Conservation (phyloP, 2,113 vertebrate genomes). For the Phaethon lepturus region DNA sequence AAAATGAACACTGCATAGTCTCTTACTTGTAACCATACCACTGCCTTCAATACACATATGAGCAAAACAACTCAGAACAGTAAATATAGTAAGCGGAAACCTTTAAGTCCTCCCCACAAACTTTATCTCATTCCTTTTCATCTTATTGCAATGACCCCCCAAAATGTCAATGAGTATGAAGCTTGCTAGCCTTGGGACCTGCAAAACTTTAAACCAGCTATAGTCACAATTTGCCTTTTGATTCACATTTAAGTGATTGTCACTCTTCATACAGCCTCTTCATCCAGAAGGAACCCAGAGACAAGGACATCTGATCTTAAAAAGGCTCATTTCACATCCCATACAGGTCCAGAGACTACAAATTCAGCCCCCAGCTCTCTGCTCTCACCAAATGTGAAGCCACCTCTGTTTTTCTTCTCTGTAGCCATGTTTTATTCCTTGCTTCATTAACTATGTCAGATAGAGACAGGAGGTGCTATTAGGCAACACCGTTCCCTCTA, state of each 20-base stretch:
- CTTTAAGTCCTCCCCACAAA: neutral
- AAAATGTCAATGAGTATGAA: neutral
- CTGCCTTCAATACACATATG: neutral
- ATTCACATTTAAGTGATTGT: neutral
- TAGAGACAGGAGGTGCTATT: neutral
- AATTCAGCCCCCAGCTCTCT: neutral
- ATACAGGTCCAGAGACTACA: neutral
- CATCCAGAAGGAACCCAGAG: neutral
- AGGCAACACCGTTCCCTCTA: rapidly evolving
- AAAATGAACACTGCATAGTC: neutral
- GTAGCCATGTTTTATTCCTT: neutral
- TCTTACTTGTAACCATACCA: neutral
- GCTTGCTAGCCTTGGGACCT: neutral
- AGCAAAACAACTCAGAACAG: neutral
- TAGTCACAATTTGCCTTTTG: neutral
- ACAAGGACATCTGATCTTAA: neutral
- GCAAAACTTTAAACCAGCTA: neutral
- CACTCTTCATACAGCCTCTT: neutral
- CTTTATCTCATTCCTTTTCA: neutral
- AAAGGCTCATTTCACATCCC: neutral
- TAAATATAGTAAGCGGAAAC: neutral
- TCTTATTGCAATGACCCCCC: neutral
- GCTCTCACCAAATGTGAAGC: neutral
- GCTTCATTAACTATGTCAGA: neutral
- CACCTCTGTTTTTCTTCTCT: neutral